Evolutionary conservation across 2,888 invertebrate genomes (phyloP).

Genomic region (Schrankia costaestrigalis): DNA sequence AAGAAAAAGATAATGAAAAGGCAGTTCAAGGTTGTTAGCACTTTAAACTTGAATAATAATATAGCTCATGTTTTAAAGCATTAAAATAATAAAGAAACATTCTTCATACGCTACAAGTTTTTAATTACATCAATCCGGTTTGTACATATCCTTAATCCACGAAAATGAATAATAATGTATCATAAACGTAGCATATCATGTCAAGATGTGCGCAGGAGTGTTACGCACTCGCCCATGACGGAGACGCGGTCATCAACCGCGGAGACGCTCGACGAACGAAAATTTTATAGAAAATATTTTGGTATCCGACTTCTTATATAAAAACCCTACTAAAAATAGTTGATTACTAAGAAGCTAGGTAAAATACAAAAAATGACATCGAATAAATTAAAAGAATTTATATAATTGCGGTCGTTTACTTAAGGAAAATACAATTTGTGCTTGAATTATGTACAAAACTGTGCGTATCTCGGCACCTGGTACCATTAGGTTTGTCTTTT

Average conservation of each 20-base stretch:
- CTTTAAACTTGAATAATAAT: too few species aligned
- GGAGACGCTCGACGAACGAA: slow-evolving; percentile 36
- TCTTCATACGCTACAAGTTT: slow-evolving; percentile 19
- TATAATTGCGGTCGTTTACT: too few species aligned
- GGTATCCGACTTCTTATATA: slow-evolving; percentile 24
- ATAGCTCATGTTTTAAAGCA: slow-evolving; percentile 13
- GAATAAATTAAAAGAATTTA: too few species aligned
- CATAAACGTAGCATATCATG: slow-evolving; percentile 32
- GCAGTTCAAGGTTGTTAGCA: too few species aligned
- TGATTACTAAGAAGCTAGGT: slow-evolving; percentile 18
- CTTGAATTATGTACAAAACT: too few species aligned
- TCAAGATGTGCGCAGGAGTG: slow-evolving; percentile 35
- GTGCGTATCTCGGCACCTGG: too few species aligned
- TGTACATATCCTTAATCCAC: slow-evolving; percentile 34
- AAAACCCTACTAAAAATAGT: slow-evolving; percentile 29
- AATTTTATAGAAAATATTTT: slow-evolving; percentile 38
- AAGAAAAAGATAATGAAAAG: too few species aligned
- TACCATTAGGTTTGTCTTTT: too few species aligned
- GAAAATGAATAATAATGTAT: slow-evolving; percentile 34
- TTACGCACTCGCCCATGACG: slow-evolving; percentile 46
- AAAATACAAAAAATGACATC: slow-evolving; percentile 11
- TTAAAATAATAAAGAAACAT: slow-evolving; percentile 25
- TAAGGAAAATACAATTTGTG: too few species aligned
- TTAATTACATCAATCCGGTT: slow-evolving; percentile 32
- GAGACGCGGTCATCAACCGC: slow-evolving; percentile 47